Base-by-base conservation (phyloP, 2,797 vertebrate genomes). In the Oreortyx pictus region DNA sequence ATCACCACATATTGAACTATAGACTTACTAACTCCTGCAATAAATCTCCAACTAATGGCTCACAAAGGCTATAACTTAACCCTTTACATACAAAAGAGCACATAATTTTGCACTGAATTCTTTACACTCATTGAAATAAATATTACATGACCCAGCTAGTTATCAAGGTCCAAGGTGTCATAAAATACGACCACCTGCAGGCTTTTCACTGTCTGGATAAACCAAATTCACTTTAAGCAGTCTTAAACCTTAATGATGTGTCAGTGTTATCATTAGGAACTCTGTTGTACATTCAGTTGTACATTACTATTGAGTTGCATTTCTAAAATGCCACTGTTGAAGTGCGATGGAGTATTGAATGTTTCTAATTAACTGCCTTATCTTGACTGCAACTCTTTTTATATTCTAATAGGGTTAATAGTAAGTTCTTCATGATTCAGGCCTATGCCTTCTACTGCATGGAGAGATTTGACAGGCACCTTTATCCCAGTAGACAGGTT, bases 21-120 rank as follows among this genome's bases (percentile, higher is more conserved):
- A 97, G 97, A 96, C 97, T 96, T 97, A 97, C 97, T 97, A 98
- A 98, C 95, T 98, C 97, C 97, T 96, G 92, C 98, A 98, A 98
- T 98, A 98, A 98, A 98, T 98, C 97, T 97, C 86, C 86, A 96
- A 82, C 97, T 98, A 99, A 98, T 98, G 98, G 98, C 97, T 97
- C 95, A 97, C 92, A 80, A 94, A 98, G 97, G 96, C 97, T 95
- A 95, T 97, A 97, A 97, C 97, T 98, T 99, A 98, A 98, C 98
- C 98, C 98, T 98, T 98, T 97, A 94, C 97, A 97, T 97, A 96
- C 97, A 97, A 95, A 96, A 90, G 82, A 97, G 85, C 77, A 90
- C 79, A 93, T 94, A 82, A 94, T 97, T 97, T 96, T 96, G 41
- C 78, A 83, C 62, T 91, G 94, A 88, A 71, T 82, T 88, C 91